These are phyloP conservation scores for Euzetes globulus DNA, from an alignment of 2,888 invertebrate species.

Conservation along the genomic window DNA sequence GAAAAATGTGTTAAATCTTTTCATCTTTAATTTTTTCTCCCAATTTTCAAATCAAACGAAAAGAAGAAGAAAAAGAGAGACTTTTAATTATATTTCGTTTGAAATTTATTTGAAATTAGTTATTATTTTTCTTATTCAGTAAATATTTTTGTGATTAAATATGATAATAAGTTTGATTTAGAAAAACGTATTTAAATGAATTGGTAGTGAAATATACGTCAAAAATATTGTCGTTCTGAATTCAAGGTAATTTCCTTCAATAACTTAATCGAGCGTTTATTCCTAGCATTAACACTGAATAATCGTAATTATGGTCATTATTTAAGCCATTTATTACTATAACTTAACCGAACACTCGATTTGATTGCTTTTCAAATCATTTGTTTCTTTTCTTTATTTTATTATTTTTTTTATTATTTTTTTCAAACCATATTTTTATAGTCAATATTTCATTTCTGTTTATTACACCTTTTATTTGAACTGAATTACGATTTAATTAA, in stretches of 20 bases:
- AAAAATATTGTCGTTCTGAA: background rate
- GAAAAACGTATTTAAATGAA: background rate
- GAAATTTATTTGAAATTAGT: no score
- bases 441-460: background rate
- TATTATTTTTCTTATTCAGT: no score
- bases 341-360: background rate
- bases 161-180: no score
- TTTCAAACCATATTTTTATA: background rate
- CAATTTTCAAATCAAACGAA: no score
- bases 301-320: background rate
- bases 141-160: no score
- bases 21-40: no score
- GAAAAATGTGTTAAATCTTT: no score
- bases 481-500: background rate
- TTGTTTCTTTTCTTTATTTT: background rate
- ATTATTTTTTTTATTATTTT: no score
- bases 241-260: constrained; percentile 13
- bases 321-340: no score
- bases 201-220: background rate
- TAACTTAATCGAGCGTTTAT: background rate
- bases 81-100: no score
- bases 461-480: background rate
- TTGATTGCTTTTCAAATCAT: background rate
- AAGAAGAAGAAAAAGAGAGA: no score
- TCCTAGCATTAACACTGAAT: background rate